A percentile compares a stretch with the other conserved stretches of the same genome.
These are phyloP conservation scores for Catharus ustulatus DNA, from an alignment of 2,797 vertebrate species.

Conservation along the genomic window DNA sequence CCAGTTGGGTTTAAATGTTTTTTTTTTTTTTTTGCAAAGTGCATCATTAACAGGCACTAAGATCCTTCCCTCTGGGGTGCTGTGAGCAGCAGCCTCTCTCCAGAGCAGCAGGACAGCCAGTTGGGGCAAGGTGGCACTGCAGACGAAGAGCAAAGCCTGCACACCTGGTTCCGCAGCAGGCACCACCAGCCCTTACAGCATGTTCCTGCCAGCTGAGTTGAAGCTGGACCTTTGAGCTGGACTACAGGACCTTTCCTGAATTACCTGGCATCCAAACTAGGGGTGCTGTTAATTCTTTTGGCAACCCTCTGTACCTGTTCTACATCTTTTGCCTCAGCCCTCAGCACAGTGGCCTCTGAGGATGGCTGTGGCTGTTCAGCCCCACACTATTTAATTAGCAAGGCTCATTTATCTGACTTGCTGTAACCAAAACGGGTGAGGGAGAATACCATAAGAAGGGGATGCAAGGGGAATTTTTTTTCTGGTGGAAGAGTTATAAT, in stretches of 20 bases:
- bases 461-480: not conserved
- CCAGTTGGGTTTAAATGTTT: not conserved
- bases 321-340: not conserved
- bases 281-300: not conserved
- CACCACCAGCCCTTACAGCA: rapidly evolving
- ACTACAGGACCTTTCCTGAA: not conserved
- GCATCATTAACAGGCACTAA: not conserved
- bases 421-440: not conserved
- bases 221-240: not conserved
- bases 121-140: not conserved
- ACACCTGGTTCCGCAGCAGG: rapidly evolving
- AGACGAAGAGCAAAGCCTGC: not conserved
- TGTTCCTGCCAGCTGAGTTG: not conserved
- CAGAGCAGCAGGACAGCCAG: not conserved
- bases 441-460: not conserved
- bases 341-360: not conserved
- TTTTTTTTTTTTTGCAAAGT: not conserved
- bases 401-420: not conserved
- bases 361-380: not conserved
- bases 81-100: not conserved
- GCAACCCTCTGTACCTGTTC: not conserved
- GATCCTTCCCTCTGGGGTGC: not conserved
- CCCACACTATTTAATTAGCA: not conserved
- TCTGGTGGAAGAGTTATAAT: not conserved
- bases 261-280: not conserved